Conservation (phyloP, 1,140 invertebrate species). For the Vanessa atalanta region DNA sequence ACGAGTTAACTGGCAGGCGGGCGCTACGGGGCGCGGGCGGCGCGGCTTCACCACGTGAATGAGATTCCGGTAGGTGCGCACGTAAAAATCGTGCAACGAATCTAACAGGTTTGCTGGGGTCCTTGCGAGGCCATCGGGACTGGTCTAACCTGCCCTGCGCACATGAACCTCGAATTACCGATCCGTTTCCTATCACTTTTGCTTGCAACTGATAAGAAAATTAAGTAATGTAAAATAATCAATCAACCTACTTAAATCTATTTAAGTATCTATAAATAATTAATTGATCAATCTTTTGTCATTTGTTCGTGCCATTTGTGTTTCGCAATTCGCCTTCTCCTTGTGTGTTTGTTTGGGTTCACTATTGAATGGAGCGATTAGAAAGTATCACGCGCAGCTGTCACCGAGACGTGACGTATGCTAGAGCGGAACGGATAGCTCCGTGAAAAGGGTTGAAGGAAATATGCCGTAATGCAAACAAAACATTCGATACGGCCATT, state of each 20-base stretch:
- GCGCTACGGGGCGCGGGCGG: constrained; percentile 53
- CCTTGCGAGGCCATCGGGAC: constrained; percentile 79
- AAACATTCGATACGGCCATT: constrained; percentile 71
- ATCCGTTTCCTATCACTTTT: constrained; percentile 71
- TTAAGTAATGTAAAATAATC: constrained; percentile 33
- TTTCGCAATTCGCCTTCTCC: constrained; percentile 69
- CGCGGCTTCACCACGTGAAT: constrained; percentile 75
- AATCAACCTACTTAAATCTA: constrained; percentile 40
- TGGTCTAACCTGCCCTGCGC: constrained; percentile 79
- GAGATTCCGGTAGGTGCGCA: constrained; percentile 80
- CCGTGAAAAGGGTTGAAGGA: constrained; percentile 71
- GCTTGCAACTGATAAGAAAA: constrained; percentile 44
- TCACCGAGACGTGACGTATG: constrained; percentile 74
- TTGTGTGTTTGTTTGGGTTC: constrained; percentile 65
- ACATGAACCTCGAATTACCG: constrained; percentile 77
- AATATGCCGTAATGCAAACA: constrained; percentile 62
- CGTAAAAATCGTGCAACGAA: constrained; percentile 81
- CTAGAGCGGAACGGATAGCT: constrained; percentile 74
- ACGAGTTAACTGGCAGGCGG: constrained; percentile 74
- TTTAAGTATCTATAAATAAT: constrained; percentile 61
- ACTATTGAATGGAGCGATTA: constrained; percentile 72
- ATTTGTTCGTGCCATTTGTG: constrained; percentile 61
- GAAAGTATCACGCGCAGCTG: constrained; percentile 77
- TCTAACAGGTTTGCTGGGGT: constrained; percentile 80
- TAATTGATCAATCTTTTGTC: constrained; percentile 67